Percentiles rank a stretch among this genome's conserved stretches.
Conservation (phyloP, 2,888 invertebrate species). For the Gasteruption jaculator region DNA sequence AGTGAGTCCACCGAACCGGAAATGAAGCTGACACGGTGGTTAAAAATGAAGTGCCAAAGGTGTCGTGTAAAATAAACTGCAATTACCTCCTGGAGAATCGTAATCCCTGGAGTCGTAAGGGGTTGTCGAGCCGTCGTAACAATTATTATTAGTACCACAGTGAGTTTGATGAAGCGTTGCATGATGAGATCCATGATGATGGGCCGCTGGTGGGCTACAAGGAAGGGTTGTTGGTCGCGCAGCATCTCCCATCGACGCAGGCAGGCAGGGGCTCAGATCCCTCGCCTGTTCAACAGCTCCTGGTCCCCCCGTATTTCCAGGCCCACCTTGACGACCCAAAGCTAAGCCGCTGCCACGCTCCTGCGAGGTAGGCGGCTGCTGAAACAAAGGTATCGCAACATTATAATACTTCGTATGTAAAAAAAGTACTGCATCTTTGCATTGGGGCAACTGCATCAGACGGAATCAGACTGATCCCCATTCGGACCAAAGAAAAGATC, state of each 20-base stretch:
- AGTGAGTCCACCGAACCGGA: too few species aligned
- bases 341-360: conserved; percentile 50
- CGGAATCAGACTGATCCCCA: too few species aligned
- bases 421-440: too few species aligned
- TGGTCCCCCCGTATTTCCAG: conserved; percentile 61
- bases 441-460: too few species aligned
- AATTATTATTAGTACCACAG: conserved; percentile 54
- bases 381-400: conserved; percentile 43
- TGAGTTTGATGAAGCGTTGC: conserved; percentile 47
- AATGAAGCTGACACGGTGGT: too few species aligned
- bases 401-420: too few species aligned
- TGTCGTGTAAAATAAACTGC: too few species aligned
- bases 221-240: conserved; percentile 57
- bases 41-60: too few species aligned
- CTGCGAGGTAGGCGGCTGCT: conserved; percentile 61
- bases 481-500: too few species aligned
- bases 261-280: conserved; percentile 70
- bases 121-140: conserved; percentile 52
- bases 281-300: conserved; percentile 67
- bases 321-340: conserved; percentile 49
- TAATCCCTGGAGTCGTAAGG: conserved; percentile 51
- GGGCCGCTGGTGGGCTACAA: conserved; percentile 54
- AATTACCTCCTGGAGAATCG: conserved; percentile 46
- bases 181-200: conserved; percentile 41
- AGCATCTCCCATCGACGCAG: conserved; percentile 61